Evolutionary conservation across 2,113 vertebrate genomes (phyloP), one percentile per base, ranked within the genome.

Genomic region (Percina caprodes): DNA sequence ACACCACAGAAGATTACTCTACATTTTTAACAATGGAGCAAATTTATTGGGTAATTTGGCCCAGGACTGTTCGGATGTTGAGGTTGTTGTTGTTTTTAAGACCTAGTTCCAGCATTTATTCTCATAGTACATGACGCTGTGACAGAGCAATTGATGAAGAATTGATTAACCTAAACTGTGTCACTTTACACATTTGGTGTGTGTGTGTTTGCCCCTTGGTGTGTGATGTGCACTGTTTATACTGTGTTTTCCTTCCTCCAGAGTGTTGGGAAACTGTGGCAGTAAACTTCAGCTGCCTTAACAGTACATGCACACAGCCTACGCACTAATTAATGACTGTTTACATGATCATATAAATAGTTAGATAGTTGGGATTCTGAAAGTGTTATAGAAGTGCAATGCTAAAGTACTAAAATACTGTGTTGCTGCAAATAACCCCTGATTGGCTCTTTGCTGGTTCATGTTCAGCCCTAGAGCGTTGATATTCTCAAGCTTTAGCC

Each of bases 21-120:
- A 65, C 79, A 72, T 91, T 85, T 91, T 86, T 83, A 92, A 92
- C 92, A 87, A 87, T 72, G 59, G 54, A 77, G 62, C 45, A 79
- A 84, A 81, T 85, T 56, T 85, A 75, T 69, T 88, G 63, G 62
- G 85, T 82, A 68, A 79, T 74, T 18, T 26, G 8, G 66, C 78
- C 73, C 4, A 0, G 23, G 49, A 74, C 76, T 86, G 77, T 84
- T 84, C 80, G 84, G 63, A 84, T 84, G 79, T 80, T 35, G 12
- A 73, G 45, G 63, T 39, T 10, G 9, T 39, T 39, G 30, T 39
- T 84, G 86, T 84, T 72, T 58, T 67, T 67, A 19, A 83, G 83
- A 80, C 77, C 75, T 52, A 72, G 66, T 84, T 85, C 55, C 58
- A 80, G 55, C 0, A 4, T 74, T 84, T 68, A 52, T 80, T 77